A percentile compares a stretch with the other conserved stretches of the same genome.
Evolutionary conservation across 2,888 invertebrate genomes (phyloP).

Genomic region (Apomyelois bistriatella): DNA sequence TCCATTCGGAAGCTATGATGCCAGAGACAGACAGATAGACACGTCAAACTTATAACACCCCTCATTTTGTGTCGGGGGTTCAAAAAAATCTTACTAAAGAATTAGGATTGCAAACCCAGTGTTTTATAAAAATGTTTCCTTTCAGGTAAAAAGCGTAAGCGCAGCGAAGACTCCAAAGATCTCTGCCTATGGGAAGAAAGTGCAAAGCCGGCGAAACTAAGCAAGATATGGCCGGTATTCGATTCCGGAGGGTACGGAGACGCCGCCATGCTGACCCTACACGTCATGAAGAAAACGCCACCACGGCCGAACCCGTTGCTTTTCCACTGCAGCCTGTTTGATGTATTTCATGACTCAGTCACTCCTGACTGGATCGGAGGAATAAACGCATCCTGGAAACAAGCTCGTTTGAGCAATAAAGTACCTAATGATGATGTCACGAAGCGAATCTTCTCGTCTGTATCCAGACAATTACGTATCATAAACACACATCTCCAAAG

Average conservation of each 20-base stretch:
- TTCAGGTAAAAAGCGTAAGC: constrained; percentile 68
- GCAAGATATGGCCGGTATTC: constrained; percentile 74
- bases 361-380: constrained; percentile 54
- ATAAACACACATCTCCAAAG: constrained; percentile 66
- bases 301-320: constrained; percentile 50
- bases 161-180: constrained; percentile 49
- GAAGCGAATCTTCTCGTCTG: constrained; percentile 61
- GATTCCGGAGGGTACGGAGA: constrained; percentile 72
- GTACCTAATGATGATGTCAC: constrained; percentile 57
- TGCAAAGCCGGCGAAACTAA: constrained; percentile 55
- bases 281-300: constrained; percentile 44
- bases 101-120: no score
- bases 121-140: constrained; percentile 2
- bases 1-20: no score
- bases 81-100: no score
- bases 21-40: no score
- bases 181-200: constrained; percentile 54
- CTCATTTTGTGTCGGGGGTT: no score
- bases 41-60: no score
- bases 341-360: constrained; percentile 31
- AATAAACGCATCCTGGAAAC: constrained; percentile 56
- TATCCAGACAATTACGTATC: constrained; percentile 61
- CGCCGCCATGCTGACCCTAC: constrained; percentile 45
- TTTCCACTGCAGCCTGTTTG: constrained; percentile 29
- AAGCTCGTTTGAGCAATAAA: constrained; percentile 48